Percentiles rank a stretch among this genome's conserved stretches.
phyloP scores from a whole-genome alignment of 2,888 invertebrate genomes.

The Odontocolon sp. region DNA sequence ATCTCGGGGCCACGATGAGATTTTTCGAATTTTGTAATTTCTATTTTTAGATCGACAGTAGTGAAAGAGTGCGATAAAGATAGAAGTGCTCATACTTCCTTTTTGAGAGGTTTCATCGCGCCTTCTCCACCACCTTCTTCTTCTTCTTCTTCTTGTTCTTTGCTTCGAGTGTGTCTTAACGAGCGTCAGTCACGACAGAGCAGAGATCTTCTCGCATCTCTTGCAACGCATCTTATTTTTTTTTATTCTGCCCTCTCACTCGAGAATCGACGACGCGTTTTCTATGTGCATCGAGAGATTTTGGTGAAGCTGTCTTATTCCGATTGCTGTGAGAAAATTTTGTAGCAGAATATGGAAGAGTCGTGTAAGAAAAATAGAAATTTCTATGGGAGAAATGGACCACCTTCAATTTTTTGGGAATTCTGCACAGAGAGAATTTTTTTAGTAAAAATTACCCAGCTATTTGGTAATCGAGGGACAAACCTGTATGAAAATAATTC shows the following conservation, averaged over 20 bases:
- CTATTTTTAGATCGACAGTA: slow-evolving; percentile 48
- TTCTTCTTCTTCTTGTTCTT: slow-evolving; percentile 11
- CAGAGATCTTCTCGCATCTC: slow-evolving; percentile 44
- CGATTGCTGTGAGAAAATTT: too few species aligned
- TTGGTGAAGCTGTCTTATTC: too few species aligned
- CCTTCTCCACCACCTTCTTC: neutral
- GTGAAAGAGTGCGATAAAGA: neutral
- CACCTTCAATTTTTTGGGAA: too few species aligned
- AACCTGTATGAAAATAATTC: too few species aligned
- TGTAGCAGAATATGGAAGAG: too few species aligned
- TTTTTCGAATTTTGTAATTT: slow-evolving; percentile 56
- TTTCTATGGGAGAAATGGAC: too few species aligned
- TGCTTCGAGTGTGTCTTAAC: slow-evolving; percentile 48
- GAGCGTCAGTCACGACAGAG: slow-evolving; percentile 59
- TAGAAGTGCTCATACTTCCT: slow-evolving; percentile 35
- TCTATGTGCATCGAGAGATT: slow-evolving; percentile 15
- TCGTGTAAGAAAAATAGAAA: too few species aligned
- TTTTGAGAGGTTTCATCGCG: slow-evolving; percentile 46
- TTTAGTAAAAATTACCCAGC: too few species aligned
- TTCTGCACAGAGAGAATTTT: too few species aligned
- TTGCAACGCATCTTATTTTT: neutral
- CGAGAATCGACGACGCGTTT: slow-evolving; percentile 17
- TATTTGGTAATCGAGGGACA: too few species aligned
- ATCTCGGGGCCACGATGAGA: slow-evolving; percentile 8
- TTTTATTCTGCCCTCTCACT: slow-evolving; percentile 22